A percentile compares a stretch with the other conserved stretches of the same genome.
Evolutionary conservation across 2,888 invertebrate genomes (phyloP).

Genomic region (Arge pagana): DNA sequence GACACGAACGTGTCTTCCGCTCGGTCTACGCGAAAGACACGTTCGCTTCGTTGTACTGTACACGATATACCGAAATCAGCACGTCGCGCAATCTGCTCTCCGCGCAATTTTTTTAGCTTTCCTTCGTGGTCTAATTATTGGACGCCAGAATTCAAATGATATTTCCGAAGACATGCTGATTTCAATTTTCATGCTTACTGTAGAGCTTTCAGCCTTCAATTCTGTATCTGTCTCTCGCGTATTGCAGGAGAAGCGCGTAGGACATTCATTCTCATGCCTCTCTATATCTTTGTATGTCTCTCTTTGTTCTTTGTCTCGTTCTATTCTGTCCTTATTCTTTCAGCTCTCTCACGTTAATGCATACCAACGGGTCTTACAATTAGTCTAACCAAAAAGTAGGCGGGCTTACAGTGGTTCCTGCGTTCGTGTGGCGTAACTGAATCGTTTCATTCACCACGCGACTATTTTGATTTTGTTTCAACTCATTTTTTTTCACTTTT

Average conservation of each 20-base stretch:
- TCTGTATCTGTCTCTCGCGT: slow-evolving; percentile 13
- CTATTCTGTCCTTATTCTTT: slow-evolving; percentile 10
- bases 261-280: slow-evolving; percentile 20
- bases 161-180: too few species aligned
- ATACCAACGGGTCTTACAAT: slow-evolving; percentile 20
- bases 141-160: too few species aligned
- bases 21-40: too few species aligned
- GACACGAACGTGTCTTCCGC: too few species aligned
- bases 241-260: slow-evolving; percentile 21
- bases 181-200: slow-evolving; percentile 1
- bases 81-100: too few species aligned
- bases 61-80: too few species aligned
- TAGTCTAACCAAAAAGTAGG: slow-evolving; percentile 22
- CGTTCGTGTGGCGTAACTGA: too few species aligned
- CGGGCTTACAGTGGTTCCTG: slow-evolving; percentile 20
- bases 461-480: too few species aligned
- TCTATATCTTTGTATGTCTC: slow-evolving; percentile 15
- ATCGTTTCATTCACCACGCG: not conserved
- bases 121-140: too few species aligned
- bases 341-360: slow-evolving; percentile 21
- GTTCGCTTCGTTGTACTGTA: too few species aligned
- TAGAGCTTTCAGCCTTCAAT: slow-evolving; percentile 23
- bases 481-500: too few species aligned
- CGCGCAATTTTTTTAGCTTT: too few species aligned
- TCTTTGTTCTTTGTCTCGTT: slow-evolving; percentile 7